Base-by-base conservation (phyloP, 2,888 invertebrate genomes). In the Cheilosia soror region DNA sequence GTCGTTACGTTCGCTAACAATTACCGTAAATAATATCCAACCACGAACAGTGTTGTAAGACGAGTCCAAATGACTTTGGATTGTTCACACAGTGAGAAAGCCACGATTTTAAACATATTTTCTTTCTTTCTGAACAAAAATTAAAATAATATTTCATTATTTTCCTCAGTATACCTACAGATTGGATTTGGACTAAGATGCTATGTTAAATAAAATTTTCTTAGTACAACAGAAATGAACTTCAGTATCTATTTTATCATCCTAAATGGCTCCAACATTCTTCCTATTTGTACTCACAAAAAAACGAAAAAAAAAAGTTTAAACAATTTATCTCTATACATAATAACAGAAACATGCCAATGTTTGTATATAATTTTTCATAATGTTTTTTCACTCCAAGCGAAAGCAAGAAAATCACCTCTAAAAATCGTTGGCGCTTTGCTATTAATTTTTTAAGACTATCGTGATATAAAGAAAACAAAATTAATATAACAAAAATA, bases 361-460 rank as follows among this genome's bases (percentile, higher is more conserved):
- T 51, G 33, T 5, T 13, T 20, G 53, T n/a, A 20, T n/a, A 25
- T 13, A 4, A 20, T 62, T 29, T 44, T 27, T 27, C 5, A 13
- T 51, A 60, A 51, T 5, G 4, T 51, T n/a, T 31, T n/a, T 58
- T 49, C 75, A 75, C 49, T 63, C 60, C 42, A 76, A 68, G 53
- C 60, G 58, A 60, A 68, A 57, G 31, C n/a, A 76, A 60, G 60
- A 68, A 66, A 66, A 58, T 60, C 76, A 76, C 66, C 68, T 60
- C 51, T 76, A 76, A 47, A 66, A 68, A 76, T 60, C 51, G 58
- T 68, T 68, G 76, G 60, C 68, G 60, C 40, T 76, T 68, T 76
- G 68, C 68, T 76, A 60, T 20, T 44, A 25, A 60, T 51, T 58
- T 51, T 58, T 51, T 44, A 68, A 42, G 1, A 15, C n/a, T 49